Percentiles rank a stretch among this genome's conserved stretches.
Evolutionary conservation across 2,888 invertebrate species (phyloP).

Genomic region (Sphecodes monilicornis): DNA sequence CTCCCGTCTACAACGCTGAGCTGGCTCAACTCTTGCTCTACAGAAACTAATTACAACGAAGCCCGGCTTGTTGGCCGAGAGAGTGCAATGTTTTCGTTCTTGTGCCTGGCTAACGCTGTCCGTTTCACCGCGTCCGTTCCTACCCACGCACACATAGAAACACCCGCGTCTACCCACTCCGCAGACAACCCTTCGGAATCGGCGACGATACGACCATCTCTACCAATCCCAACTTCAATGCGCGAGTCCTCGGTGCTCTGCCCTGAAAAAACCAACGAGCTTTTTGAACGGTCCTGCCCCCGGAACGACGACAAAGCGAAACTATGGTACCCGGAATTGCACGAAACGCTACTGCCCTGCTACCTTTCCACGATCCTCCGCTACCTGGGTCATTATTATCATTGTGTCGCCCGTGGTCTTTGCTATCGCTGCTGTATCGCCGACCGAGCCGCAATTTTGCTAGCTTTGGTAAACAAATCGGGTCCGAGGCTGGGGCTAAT

Average conservation of each 20-base stretch:
- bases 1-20: slow-evolving; percentile 62
- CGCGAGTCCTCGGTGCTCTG: slow-evolving; percentile 9
- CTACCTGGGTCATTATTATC: background rate
- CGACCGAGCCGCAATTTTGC: background rate
- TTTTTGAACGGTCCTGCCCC: slow-evolving; percentile 22
- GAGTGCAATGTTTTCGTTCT: slow-evolving; percentile 78
- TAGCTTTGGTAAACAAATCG: background rate
- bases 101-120: slow-evolving; percentile 62
- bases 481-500: background rate
- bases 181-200: slow-evolving; percentile 3
- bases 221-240: slow-evolving; percentile 10
- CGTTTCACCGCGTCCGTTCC: slow-evolving; percentile 53
- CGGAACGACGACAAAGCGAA: background rate
- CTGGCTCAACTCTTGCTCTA: slow-evolving; percentile 73
- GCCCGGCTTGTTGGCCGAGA: slow-evolving; percentile 73
- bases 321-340: background rate
- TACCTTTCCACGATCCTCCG: background rate
- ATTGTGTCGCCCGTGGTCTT: background rate
- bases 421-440: background rate
- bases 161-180: too few relatives aligned
- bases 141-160: background rate
- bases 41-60: slow-evolving; percentile 79
- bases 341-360: background rate
- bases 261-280: slow-evolving; percentile 16
- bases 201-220: slow-evolving; percentile 27